A percentile compares a stretch with the other conserved stretches of the same genome.
phyloP scores from a whole-genome alignment of 2,888 invertebrate genomes.

The Lysandra bellargus region DNA sequence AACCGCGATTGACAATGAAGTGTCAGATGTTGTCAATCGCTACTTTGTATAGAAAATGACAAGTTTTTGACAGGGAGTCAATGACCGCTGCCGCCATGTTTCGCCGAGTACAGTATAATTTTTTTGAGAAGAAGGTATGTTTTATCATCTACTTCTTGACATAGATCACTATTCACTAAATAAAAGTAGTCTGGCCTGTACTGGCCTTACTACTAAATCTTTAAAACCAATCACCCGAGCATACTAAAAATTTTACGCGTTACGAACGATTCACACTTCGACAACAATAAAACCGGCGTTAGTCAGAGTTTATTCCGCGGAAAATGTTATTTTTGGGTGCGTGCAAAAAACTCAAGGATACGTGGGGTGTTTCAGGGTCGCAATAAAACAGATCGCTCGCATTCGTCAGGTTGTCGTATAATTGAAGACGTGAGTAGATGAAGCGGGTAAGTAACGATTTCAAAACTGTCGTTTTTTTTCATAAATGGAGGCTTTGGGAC shows the following conservation, averaged over 20 bases:
- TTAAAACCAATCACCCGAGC: not conserved
- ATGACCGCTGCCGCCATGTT: no score
- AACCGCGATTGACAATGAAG: no score
- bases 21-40: no score
- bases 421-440: no score
- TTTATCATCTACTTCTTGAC: not conserved
- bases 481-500: no score
- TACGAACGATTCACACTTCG: conserved; percentile 26
- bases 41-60: no score
- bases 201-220: not conserved
- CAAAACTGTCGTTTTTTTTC: no score
- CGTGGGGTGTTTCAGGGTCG: conserved; percentile 34
- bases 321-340: conserved; percentile 28
- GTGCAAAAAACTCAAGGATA: conserved; percentile 28
- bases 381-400: conserved; percentile 36
- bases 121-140: no score
- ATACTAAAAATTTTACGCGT: conserved; percentile 35
- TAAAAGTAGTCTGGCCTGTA: not conserved
- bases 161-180: not conserved
- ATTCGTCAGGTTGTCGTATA: conserved; percentile 55
- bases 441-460: no score
- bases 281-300: conserved; percentile 31
- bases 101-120: no score
- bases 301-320: conserved; percentile 25
- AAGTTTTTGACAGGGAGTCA: no score